Conservation (phyloP, 2,113 vertebrate species). For the Pachyramphus minor region DNA sequence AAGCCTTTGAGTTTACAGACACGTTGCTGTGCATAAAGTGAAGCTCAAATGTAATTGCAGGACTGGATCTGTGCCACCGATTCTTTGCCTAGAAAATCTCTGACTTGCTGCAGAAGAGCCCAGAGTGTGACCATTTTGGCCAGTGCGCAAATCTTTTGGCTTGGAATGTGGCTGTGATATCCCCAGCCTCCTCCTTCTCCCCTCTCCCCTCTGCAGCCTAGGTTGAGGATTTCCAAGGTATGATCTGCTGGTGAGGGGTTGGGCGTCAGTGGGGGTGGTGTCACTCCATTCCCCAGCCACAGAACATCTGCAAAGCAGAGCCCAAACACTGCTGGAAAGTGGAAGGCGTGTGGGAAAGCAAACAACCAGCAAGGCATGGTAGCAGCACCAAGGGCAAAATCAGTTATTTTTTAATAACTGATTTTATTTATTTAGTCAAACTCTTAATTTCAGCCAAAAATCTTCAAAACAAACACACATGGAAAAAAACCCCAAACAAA, state of each 20-base stretch:
- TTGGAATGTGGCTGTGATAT: background rate
- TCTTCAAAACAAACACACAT: background rate
- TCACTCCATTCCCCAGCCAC: background rate
- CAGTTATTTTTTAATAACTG: background rate
- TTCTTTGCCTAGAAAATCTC: background rate
- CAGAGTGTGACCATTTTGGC: background rate
- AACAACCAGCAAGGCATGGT: background rate
- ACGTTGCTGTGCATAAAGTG: background rate
- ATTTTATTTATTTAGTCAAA: background rate
- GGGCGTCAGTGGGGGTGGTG: fast-evolving
- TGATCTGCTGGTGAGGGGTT: fast-evolving
- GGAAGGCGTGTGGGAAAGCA: fast-evolving
- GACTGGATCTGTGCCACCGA: background rate
- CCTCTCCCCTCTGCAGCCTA: background rate
- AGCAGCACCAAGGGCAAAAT: background rate
- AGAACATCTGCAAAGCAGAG: background rate
- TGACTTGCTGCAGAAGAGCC: background rate
- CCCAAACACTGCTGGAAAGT: fast-evolving
- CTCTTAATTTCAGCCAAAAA: background rate
- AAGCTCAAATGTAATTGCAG: background rate
- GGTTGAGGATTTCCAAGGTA: fast-evolving
- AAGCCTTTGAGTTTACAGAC: background rate
- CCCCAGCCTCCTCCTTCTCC: background rate
- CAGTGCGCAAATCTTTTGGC: background rate
- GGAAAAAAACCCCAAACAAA: background rate